Percentiles rank a stretch among this genome's conserved stretches.
Evolutionary conservation across 2,113 vertebrate genomes (phyloP).

Genomic region (Microcebus tavaratra): DNA sequence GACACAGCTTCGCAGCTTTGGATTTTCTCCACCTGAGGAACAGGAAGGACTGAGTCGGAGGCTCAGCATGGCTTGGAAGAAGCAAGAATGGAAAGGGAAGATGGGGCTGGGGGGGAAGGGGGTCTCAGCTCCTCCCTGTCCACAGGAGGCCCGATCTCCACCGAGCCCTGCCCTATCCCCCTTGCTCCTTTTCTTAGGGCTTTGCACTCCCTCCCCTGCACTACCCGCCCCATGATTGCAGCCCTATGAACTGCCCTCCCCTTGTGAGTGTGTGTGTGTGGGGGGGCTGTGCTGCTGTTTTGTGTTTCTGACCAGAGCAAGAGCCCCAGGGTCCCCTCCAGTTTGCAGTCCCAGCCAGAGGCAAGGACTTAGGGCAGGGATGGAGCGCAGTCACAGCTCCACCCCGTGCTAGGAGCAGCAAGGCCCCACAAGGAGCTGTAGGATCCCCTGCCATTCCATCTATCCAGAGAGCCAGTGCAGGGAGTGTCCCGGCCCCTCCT

Average conservation of each 20-base stretch:
- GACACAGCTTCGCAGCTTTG: background rate
- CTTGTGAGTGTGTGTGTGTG: no score
- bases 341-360: background rate
- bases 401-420: rapidly evolving
- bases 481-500: background rate
- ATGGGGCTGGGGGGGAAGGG: background rate
- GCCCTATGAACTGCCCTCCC: background rate
- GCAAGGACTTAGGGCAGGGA: background rate
- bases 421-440: rapidly evolving
- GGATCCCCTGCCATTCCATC: background rate
- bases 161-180: background rate
- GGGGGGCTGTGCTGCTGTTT: background rate
- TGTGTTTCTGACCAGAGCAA: background rate
- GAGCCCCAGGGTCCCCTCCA: background rate
- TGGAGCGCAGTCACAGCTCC: background rate
- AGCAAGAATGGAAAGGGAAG: background rate
- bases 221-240: background rate
- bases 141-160: rapidly evolving
- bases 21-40: background rate
- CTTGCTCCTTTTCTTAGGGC: background rate
- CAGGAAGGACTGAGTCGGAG: background rate
- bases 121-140: background rate
- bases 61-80: background rate
- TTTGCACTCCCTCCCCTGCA: background rate
- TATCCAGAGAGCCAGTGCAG: background rate